Conservation (phyloP, 2,113 vertebrate genomes). For the Hippolais icterina region DNA sequence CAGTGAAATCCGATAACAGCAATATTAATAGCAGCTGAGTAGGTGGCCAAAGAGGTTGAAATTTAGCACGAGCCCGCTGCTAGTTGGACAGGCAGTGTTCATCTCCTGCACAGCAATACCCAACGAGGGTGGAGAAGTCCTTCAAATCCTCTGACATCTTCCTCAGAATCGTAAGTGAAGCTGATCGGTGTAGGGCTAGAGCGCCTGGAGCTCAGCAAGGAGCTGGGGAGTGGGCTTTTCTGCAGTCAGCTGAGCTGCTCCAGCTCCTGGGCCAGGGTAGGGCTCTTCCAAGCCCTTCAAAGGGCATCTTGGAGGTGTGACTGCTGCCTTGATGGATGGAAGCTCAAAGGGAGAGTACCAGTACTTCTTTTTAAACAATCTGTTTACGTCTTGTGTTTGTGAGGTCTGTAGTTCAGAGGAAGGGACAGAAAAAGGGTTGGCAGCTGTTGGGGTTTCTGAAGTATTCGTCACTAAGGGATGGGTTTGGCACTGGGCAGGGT, state of each 20-base stretch:
- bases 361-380: not conserved
- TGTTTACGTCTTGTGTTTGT: not conserved
- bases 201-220: rapidly evolving
- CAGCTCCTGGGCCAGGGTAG: not conserved
- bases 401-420: not conserved
- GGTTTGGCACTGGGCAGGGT: conserved; percentile 27
- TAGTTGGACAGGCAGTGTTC: not conserved
- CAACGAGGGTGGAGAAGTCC: not conserved
- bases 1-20: conserved; percentile 62
- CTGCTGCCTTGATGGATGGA: not conserved
- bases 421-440: not conserved
- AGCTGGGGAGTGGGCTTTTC: not conserved
- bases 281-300: not conserved
- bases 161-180: not conserved
- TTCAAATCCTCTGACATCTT: not conserved
- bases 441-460: conserved; percentile 22
- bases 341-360: not conserved
- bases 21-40: conserved; percentile 69
- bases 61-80: not conserved
- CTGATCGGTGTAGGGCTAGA: not conserved
- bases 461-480: not conserved
- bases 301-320: not conserved
- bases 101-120: not conserved
- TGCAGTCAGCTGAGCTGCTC: not conserved
- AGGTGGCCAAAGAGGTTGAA: conserved; percentile 56